Percentiles rank a stretch among this genome's conserved stretches.
These are phyloP conservation scores for Lasius fuliginosus DNA, from an alignment of 2,888 invertebrate genomes.

Conservation along the genomic window DNA sequence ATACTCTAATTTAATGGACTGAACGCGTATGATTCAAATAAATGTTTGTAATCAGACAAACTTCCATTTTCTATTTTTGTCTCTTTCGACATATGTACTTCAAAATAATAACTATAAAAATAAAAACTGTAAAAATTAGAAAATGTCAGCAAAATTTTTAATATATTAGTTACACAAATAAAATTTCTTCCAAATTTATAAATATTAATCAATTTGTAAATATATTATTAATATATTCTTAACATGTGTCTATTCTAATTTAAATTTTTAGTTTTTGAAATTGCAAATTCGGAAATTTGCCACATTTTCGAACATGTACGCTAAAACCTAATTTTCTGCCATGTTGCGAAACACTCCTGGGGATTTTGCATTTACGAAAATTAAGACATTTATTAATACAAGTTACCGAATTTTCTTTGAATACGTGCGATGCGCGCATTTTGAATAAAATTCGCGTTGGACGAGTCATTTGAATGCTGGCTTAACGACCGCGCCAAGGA, in stretches of 20 bases:
- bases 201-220: not conserved
- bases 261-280: not conserved
- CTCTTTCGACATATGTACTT: too few relatives aligned
- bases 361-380: constrained; percentile 25
- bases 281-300: not conserved
- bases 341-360: not conserved
- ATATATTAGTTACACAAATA: not conserved
- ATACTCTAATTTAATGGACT: not conserved
- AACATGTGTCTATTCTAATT: not conserved
- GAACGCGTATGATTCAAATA: not conserved
- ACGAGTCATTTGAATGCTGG: constrained; percentile 28
- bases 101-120: not conserved
- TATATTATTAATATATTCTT: not conserved
- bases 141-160: not conserved
- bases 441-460: constrained; percentile 25
- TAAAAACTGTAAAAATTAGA: not conserved
- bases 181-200: not conserved
- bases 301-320: not conserved
- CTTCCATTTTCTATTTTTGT: not conserved
- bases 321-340: constrained; percentile 25
- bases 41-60: not conserved
- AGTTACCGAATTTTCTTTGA: constrained; percentile 28
- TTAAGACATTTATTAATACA: constrained; percentile 29
- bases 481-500: constrained; percentile 41
- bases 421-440: constrained; percentile 24